Conservation (phyloP, 2,888 invertebrate species). For the Vesta saturnalis region DNA sequence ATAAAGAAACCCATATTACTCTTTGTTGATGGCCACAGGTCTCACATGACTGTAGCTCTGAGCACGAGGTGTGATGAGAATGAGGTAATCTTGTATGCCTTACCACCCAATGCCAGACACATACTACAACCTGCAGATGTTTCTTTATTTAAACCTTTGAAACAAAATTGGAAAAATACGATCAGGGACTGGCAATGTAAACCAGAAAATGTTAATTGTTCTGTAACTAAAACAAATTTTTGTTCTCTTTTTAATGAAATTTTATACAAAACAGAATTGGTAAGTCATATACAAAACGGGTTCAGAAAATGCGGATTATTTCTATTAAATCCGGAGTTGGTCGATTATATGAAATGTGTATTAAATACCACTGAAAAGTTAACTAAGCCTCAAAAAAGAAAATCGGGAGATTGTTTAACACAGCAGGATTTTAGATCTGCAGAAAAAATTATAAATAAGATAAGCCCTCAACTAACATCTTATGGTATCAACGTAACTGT, state of each 20-base stretch:
- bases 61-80: background rate
- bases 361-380: conserved; percentile 4
- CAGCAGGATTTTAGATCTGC: background rate
- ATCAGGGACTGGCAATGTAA: background rate
- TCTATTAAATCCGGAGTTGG: conserved; percentile 3
- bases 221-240: conserved; percentile 6
- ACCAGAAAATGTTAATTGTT: conserved; percentile 5
- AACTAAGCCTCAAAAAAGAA: conserved; percentile 5
- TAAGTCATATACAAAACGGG: background rate
- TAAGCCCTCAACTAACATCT: background rate
- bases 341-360: conserved; percentile 3
- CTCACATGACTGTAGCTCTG: conserved; percentile 5
- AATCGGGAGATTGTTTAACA: conserved; percentile 5
- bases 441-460: conserved; percentile 4
- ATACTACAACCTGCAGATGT: conserved; percentile 5
- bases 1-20: conserved; percentile 3
- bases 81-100: conserved; percentile 5
- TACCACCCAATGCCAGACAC: background rate
- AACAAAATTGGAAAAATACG: conserved; percentile 1
- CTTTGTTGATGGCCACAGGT: background rate
- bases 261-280: background rate
- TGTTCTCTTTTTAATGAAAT: background rate
- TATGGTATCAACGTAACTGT: background rate
- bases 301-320: conserved; percentile 7
- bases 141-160: conserved; percentile 5